Evolutionary conservation across 2,797 vertebrate genomes (phyloP).

Genomic region (Pseudochaenichthys georgianus): DNA sequence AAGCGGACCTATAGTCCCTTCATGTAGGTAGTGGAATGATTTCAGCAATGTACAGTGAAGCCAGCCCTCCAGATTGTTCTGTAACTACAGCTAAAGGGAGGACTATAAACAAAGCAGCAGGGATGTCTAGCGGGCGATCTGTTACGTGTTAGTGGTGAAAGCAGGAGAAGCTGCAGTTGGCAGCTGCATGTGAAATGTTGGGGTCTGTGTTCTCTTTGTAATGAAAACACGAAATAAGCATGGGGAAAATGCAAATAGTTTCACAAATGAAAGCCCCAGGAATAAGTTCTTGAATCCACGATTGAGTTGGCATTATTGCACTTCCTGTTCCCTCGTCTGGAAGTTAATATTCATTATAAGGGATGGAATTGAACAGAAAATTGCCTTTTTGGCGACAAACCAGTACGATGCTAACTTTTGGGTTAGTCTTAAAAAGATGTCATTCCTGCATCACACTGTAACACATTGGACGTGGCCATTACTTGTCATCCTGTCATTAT

Average conservation of each 20-base stretch:
- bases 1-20: background rate
- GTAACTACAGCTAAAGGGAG: conserved; percentile 9
- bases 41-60: background rate
- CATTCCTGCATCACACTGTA: no score
- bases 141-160: background rate
- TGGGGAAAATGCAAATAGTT: background rate
- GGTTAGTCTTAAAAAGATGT: no score
- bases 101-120: background rate
- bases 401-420: no score
- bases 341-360: no score
- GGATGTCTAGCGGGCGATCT: no score
- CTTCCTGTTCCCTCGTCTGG: no score
- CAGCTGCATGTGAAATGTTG: conserved; percentile 1
- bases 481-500: conserved; percentile 21
- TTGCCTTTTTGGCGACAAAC: no score
- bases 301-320: no score
- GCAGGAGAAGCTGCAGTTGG: background rate
- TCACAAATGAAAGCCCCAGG: background rate
- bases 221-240: background rate
- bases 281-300: no score
- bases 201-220: background rate
- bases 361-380: no score
- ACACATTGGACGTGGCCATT: background rate
- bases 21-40: background rate
- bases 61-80: conserved; percentile 6